These are phyloP conservation scores for Drosophila emarginata DNA, from an alignment of 2,888 invertebrate species.

Conservation along the genomic window DNA sequence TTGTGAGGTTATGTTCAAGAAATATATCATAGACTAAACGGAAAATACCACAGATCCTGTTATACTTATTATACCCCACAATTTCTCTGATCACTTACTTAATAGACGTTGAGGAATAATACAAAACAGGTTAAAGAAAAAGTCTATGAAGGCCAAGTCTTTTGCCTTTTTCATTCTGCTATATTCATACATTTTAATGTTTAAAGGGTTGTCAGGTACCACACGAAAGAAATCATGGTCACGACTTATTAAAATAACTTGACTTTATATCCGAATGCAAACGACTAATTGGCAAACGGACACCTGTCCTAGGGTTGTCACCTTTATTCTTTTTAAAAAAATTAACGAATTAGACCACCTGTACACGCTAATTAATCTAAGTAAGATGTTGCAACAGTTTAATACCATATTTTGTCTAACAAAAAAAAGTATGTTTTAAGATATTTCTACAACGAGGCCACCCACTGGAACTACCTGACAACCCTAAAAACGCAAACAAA, in stretches of 20 bases:
- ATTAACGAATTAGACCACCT: background rate
- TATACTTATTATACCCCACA: background rate
- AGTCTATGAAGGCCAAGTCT: slow-evolving; percentile 46
- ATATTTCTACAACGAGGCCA: background rate
- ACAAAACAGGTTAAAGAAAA: slow-evolving; percentile 20
- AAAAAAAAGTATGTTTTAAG: background rate
- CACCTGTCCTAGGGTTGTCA: slow-evolving; percentile 6
- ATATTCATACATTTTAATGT: slow-evolving; percentile 57
- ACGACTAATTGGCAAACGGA: background rate
- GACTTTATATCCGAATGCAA: slow-evolving; percentile 4
- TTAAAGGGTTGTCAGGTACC: slow-evolving; percentile 58
- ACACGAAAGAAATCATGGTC: background rate
- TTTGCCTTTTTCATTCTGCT: slow-evolving; percentile 23
- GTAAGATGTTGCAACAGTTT: too few species aligned
- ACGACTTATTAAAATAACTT: background rate
- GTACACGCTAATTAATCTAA: background rate
- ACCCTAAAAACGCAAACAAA: slow-evolving; percentile 54
- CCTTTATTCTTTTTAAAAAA: background rate
- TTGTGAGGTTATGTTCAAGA: slow-evolving; percentile 62
- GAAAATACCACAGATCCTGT: background rate
- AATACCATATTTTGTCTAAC: background rate
- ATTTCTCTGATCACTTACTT: background rate
- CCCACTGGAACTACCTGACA: slow-evolving; percentile 44
- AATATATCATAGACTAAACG: slow-evolving; percentile 31
- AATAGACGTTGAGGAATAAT: background rate